Conservation (phyloP, 2,113 vertebrate species). For the sheep (Ovis aries) region DNA sequence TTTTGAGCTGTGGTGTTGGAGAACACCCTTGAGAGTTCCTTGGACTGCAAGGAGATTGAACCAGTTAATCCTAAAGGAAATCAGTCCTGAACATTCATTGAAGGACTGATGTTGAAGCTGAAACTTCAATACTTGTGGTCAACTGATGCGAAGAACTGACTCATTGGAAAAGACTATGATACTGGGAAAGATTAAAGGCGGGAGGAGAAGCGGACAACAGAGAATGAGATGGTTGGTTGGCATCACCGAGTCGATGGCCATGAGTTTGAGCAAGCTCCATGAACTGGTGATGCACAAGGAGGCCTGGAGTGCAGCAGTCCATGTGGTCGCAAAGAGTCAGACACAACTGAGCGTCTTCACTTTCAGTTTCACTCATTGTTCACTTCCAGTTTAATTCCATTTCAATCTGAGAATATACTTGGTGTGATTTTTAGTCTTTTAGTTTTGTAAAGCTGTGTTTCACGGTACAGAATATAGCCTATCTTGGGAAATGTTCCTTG, state of each 20-base stretch:
- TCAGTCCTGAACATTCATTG: not conserved
- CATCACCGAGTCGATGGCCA: rapidly evolving
- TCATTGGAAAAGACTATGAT: not conserved
- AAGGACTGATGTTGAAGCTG: not conserved
- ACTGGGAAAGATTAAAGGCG: not conserved
- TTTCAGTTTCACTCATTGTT: not conserved
- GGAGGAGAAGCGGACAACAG: not conserved
- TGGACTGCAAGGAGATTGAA: not conserved
- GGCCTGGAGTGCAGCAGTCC: not conserved
- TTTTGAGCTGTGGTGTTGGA: not conserved
- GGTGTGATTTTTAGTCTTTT: not conserved
- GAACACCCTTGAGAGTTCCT: not conserved
- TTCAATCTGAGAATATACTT: not conserved
- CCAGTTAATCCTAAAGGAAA: not conserved
- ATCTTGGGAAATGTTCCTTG: not conserved
- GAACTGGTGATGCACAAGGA: not conserved
- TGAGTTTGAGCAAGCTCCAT: rapidly evolving
- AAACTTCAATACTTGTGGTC: not conserved
- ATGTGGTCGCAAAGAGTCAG: rapidly evolving
- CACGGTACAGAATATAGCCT: not conserved
- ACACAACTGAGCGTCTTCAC: not conserved
- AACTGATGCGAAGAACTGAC: not conserved
- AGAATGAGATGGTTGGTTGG: not conserved
- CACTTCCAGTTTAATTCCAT: not conserved
- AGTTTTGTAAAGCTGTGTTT: not conserved